phyloP scores from a whole-genome alignment of 2,113 vertebrate species.

The Smithornis capensis region DNA sequence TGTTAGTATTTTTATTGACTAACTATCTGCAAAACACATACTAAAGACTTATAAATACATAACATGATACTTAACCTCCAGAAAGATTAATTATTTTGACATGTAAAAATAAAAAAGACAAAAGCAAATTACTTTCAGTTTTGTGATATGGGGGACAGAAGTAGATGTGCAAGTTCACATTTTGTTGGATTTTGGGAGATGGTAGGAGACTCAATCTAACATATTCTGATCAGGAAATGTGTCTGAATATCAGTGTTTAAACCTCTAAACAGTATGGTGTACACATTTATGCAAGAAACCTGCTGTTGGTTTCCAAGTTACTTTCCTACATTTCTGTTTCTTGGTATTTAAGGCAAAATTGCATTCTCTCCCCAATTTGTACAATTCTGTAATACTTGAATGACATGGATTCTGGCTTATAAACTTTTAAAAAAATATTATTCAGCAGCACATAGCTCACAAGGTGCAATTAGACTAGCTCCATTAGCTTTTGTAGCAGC shows the following conservation, averaged over 20 bases:
- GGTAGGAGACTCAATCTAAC: background rate
- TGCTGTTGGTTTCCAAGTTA: background rate
- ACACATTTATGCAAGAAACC: background rate
- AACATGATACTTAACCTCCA: background rate
- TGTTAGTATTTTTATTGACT: constrained; percentile 44
- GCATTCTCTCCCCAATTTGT: background rate
- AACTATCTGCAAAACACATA: background rate
- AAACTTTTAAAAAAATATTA: background rate
- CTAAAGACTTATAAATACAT: background rate
- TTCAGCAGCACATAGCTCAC: background rate
- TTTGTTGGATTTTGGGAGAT: background rate
- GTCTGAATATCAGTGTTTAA: background rate
- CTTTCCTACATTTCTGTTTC: background rate
- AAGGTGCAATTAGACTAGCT: background rate
- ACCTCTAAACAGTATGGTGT: background rate
- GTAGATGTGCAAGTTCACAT: background rate
- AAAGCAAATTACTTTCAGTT: background rate
- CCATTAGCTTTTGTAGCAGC: background rate
- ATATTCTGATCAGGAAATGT: background rate
- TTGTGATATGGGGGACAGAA: background rate
- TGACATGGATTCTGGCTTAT: background rate
- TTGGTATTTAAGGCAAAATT: background rate
- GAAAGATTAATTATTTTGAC: constrained; percentile 6
- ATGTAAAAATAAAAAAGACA: background rate
- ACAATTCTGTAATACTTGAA: background rate